Conservation (phyloP, 2,797 vertebrate species). For the Cyprinella venusta region DNA sequence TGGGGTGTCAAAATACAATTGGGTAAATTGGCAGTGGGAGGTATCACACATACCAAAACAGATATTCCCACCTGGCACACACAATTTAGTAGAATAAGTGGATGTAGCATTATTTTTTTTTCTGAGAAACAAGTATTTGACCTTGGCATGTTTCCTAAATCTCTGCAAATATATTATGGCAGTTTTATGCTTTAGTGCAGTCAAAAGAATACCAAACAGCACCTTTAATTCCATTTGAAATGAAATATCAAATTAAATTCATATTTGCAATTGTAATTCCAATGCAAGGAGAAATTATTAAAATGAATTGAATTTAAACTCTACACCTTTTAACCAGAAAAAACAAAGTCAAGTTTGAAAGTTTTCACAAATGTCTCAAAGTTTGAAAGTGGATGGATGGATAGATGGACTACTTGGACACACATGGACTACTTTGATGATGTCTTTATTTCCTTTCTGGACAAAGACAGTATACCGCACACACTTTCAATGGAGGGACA, state of each 20-base stretch:
- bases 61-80: not conserved
- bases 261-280: not conserved
- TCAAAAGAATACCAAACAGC: not conserved
- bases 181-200: not conserved
- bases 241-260: not conserved
- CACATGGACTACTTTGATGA: too few relatives aligned
- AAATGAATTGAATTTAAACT: rapidly evolving
- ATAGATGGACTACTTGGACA: too few relatives aligned
- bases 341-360: too few relatives aligned
- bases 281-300: not conserved
- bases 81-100: not conserved
- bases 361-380: too few relatives aligned
- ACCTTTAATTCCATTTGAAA: not conserved
- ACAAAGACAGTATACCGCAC: too few relatives aligned
- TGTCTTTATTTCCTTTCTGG: too few relatives aligned
- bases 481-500: too few relatives aligned
- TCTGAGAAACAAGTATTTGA: not conserved
- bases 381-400: too few relatives aligned
- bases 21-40: not conserved
- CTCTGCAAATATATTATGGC: not conserved
- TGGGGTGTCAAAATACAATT: not conserved
- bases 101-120: not conserved
- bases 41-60: not conserved
- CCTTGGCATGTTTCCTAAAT: not conserved
- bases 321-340: too few relatives aligned